These are phyloP conservation scores for Actias luna DNA, from an alignment of 2,888 invertebrate species.

Conservation along the genomic window DNA sequence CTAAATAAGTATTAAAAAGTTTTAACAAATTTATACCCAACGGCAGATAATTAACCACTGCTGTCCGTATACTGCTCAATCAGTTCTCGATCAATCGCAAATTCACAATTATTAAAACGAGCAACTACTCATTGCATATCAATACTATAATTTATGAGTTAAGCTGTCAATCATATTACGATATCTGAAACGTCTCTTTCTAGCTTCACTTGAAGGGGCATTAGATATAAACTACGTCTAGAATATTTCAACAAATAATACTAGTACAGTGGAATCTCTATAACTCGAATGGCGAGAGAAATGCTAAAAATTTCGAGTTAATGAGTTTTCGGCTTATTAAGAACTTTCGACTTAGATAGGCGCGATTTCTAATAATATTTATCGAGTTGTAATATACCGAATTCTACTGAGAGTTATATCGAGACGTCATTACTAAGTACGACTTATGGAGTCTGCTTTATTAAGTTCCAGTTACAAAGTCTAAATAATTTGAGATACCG, in stretches of 20 bases:
- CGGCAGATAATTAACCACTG: background rate
- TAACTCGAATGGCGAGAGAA: background rate
- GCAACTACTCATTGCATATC: background rate
- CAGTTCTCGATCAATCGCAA: constrained; percentile 2
- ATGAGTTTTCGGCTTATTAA: no score
- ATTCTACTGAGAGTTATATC: no score
- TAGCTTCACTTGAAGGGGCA: background rate
- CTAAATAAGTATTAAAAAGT: background rate
- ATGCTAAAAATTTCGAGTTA: no score
- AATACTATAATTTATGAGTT: background rate
- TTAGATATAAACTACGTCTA: background rate
- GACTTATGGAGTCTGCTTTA: no score
- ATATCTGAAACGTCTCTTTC: background rate
- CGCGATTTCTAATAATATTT: no score
- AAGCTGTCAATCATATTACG: background rate
- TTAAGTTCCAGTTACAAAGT: no score
- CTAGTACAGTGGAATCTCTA: background rate
- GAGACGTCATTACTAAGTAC: no score
- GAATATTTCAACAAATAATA: background rate
- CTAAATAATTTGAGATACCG: no score
- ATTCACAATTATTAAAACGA: constrained; percentile 1
- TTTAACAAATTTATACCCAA: background rate
- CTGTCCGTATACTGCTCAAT: background rate
- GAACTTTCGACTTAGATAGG: no score
- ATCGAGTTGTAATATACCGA: no score